Percentiles rank a stretch among this genome's conserved stretches.
These are phyloP conservation scores for Luidia sarsii DNA, from an alignment of 53 echinoderm and acorn worm species.

Conservation along the genomic window DNA sequence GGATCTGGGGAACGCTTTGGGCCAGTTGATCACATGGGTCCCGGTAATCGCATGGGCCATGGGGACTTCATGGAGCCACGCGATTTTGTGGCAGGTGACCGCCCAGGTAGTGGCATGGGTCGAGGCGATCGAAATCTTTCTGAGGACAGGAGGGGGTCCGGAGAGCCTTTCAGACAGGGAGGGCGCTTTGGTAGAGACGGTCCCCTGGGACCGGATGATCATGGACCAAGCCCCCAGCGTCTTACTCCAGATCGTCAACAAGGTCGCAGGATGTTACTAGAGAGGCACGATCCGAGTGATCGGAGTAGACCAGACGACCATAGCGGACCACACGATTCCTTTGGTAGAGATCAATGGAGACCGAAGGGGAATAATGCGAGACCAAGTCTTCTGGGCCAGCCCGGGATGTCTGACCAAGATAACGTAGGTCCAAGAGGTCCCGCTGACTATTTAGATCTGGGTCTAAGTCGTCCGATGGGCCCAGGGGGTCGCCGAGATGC, in stretches of 20 bases:
- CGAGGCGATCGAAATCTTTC: constrained; percentile 1
- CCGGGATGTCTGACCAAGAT: background rate
- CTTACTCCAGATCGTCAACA: background rate
- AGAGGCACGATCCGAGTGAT: background rate
- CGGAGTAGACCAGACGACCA: constrained; percentile 17
- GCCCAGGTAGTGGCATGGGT: constrained; percentile 7
- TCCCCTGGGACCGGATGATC: constrained; percentile 20
- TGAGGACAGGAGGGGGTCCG: background rate
- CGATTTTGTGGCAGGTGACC: background rate
- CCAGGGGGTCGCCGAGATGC: background rate
- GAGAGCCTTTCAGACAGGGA: constrained; percentile 5
- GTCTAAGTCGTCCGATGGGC: constrained; percentile 4
- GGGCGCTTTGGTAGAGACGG: background rate
- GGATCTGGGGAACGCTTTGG: background rate
- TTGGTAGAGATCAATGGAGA: constrained; percentile 7
- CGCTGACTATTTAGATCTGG: too few relatives aligned
- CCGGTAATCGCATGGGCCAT: background rate
- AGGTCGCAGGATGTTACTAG: background rate
- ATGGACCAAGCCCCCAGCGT: background rate
- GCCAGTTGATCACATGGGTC: constrained; percentile 14
- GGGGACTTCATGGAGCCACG: background rate
- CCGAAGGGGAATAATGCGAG: background rate
- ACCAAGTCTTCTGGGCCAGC: constrained; percentile 5
- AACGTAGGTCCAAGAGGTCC: background rate
- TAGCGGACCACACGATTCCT: background rate